Evolutionary conservation across 2,113 vertebrate species (phyloP).

Genomic region (Fulica atra): DNA sequence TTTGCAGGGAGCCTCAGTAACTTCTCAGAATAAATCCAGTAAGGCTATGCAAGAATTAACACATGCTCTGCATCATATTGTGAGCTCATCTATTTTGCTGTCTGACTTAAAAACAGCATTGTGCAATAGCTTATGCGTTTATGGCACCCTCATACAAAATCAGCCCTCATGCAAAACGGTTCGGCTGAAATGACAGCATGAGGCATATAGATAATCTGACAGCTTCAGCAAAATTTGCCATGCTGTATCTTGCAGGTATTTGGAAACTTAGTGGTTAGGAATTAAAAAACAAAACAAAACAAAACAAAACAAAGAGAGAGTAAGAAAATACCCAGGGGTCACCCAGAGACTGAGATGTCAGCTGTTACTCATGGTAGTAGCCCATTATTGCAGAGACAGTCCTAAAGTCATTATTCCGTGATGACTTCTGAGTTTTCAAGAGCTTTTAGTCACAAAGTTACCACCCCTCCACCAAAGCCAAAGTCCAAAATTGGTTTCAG

Average conservation of each 20-base stretch:
- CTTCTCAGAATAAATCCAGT: conserved; percentile 5
- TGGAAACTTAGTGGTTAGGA: background rate
- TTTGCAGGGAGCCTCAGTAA: background rate
- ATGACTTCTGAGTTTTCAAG: conserved; percentile 7
- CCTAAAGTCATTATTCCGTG: background rate
- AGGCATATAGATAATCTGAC: background rate
- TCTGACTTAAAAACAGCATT: background rate
- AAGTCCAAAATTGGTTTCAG: conserved; percentile 1
- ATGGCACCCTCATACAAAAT: background rate
- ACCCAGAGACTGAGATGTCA: background rate
- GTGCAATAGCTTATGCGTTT: background rate
- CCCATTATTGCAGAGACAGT: background rate
- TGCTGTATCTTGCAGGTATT: background rate
- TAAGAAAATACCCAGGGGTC: background rate
- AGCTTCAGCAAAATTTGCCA: background rate
- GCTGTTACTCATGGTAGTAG: background rate
- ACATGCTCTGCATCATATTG: background rate
- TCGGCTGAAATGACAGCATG: background rate
- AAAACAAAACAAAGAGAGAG: background rate
- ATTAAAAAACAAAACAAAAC: background rate
- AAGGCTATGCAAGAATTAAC: background rate
- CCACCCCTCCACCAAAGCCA: background rate
- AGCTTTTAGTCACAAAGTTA: background rate
- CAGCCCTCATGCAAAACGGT: background rate
- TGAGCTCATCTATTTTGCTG: background rate